A percentile compares a stretch with the other conserved stretches of the same genome.
These are phyloP conservation scores for Encarsia formosa DNA, from an alignment of 2,888 invertebrate genomes.

Conservation along the genomic window DNA sequence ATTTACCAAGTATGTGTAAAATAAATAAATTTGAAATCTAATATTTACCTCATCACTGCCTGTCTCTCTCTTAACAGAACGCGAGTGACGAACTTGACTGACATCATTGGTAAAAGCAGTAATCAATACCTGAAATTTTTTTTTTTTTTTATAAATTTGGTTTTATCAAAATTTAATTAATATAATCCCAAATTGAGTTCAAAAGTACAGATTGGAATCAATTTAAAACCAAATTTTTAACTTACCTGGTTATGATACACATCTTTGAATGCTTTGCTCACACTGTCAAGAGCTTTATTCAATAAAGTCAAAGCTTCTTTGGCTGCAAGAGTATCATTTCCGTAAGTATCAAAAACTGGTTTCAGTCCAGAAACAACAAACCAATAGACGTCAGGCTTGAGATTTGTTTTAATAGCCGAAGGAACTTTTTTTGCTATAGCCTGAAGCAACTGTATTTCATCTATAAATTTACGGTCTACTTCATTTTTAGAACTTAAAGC, in stretches of 20 bases:
- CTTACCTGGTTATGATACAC: constrained; percentile 48
- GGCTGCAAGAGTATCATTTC: constrained; percentile 61
- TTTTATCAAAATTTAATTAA: not conserved
- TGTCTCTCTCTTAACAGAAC: constrained; percentile 33
- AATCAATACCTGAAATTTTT: constrained; percentile 54
- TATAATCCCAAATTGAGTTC: too few relatives aligned
- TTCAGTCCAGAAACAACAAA: constrained; percentile 63
- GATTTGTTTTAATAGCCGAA: constrained; percentile 55
- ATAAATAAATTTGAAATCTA: too few relatives aligned
- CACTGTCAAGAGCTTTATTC: constrained; percentile 50
- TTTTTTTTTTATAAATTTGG: not conserved
- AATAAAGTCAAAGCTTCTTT: constrained; percentile 64
- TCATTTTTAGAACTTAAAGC: constrained; percentile 46
- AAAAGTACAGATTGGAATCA: too few relatives aligned
- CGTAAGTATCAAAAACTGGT: constrained; percentile 62
- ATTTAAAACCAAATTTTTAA: too few relatives aligned
- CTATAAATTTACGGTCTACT: constrained; percentile 62
- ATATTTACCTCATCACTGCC: too few relatives aligned
- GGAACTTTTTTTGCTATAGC: constrained; percentile 57
- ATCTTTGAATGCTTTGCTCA: constrained; percentile 44
- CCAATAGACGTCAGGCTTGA: constrained; percentile 64
- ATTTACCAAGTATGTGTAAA: too few relatives aligned
- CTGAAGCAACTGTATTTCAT: constrained; percentile 60
- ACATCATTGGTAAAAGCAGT: constrained; percentile 64
- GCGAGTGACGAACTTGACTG: constrained; percentile 52